These are phyloP conservation scores for Pituophis catenifer DNA, from an alignment of 2,113 vertebrate species.

Conservation along the genomic window DNA sequence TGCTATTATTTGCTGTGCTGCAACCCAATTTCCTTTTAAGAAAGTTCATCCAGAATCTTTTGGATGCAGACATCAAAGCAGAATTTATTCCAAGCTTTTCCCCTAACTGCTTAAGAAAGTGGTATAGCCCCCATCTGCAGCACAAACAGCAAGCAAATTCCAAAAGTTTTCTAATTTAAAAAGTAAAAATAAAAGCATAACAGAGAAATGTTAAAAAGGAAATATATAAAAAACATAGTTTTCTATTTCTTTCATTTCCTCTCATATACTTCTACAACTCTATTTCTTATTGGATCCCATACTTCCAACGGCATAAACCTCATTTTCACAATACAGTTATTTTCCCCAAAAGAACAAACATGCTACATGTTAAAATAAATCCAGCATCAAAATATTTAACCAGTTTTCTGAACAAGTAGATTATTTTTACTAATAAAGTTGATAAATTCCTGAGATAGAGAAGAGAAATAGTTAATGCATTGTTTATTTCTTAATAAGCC, in stretches of 20 bases:
- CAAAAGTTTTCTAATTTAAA: background rate
- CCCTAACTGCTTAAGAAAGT: background rate
- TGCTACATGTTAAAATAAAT: background rate
- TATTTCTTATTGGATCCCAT: background rate
- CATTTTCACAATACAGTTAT: background rate
- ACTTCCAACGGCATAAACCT: background rate
- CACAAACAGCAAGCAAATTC: background rate
- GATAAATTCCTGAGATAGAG: background rate
- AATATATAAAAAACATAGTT: background rate
- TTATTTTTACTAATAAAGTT: background rate
- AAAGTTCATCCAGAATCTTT: background rate
- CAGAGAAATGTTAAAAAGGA: background rate
- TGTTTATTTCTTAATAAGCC: fast-evolving
- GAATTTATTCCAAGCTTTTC: background rate
- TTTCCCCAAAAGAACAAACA: background rate
- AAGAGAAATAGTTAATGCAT: background rate
- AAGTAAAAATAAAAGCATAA: background rate
- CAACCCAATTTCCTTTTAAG: background rate
- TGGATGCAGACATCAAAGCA: background rate
- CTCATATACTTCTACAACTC: background rate
- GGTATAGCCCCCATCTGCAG: background rate
- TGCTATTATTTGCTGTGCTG: background rate
- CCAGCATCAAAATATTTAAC: background rate
- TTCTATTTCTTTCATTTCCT: background rate
- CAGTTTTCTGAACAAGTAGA: background rate